Percentiles rank a stretch among this genome's conserved stretches.
phyloP scores from a whole-genome alignment of 64 coral and sea anemone species.

The Stichodactyla mertensii region DNA sequence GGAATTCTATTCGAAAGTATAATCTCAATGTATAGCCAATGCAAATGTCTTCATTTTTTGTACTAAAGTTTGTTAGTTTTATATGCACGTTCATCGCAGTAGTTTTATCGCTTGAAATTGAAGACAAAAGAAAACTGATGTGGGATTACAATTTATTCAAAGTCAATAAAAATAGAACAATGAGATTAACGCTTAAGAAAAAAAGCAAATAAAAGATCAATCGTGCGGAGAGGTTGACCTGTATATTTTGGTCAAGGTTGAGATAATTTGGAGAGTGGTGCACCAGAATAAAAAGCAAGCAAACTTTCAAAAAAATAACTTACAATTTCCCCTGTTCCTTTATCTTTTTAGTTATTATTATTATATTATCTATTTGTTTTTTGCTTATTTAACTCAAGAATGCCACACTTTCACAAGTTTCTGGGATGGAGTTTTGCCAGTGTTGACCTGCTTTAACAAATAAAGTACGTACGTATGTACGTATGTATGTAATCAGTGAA shows the following conservation, averaged over 20 bases:
- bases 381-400: too few species aligned
- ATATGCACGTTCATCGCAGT: too few species aligned
- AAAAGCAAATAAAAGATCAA: not conserved
- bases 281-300: not conserved
- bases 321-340: not conserved
- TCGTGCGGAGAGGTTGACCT: not conserved
- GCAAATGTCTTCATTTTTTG: too few species aligned
- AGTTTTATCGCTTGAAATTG: not conserved
- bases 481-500: too few species aligned
- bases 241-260: not conserved
- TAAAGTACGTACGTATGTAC: too few species aligned
- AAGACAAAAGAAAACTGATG: not conserved
- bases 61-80: too few species aligned
- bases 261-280: not conserved
- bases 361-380: not conserved
- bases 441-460: too few species aligned
- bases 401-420: too few species aligned
- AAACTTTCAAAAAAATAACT: not conserved
- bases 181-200: not conserved
- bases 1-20: too few species aligned
- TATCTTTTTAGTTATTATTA: not conserved
- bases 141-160: not conserved
- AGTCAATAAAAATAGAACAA: constrained; percentile 2
- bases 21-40: too few species aligned
- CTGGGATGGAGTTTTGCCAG: too few species aligned